phyloP scores from a whole-genome alignment of 2,113 vertebrate species.

The Brienomyrus brachyistius region DNA sequence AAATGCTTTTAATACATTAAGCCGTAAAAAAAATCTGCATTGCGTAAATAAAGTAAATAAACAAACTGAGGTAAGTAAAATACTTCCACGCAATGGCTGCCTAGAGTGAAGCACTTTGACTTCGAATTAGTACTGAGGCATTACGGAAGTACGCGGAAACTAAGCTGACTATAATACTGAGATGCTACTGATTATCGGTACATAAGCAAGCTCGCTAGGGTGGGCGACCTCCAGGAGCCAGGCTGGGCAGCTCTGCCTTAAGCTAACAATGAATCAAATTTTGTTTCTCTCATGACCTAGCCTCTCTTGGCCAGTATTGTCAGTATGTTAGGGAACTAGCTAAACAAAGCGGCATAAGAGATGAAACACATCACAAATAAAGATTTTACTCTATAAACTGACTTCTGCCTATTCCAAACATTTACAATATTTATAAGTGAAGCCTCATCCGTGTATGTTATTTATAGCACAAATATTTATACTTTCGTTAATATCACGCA shows the following conservation, averaged over 20 bases:
- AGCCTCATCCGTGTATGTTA: background rate
- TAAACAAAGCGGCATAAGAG: constrained; percentile 11
- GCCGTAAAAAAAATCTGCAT: background rate
- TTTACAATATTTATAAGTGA: constrained; percentile 3
- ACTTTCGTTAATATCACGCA: background rate
- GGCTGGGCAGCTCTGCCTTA: background rate
- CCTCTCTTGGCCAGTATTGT: background rate
- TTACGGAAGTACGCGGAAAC: background rate
- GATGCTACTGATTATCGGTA: background rate
- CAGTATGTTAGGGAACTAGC: background rate
- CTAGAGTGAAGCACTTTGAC: background rate
- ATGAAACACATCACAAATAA: constrained; percentile 15
- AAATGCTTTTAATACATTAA: background rate
- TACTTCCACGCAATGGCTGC: background rate
- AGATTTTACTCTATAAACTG: constrained; percentile 4
- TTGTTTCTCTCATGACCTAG: background rate
- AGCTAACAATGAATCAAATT: background rate
- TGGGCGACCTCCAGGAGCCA: background rate
- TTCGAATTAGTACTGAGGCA: background rate
- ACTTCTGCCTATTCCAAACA: background rate
- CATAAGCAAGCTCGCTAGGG: background rate
- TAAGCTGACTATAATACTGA: background rate
- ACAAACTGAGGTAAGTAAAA: background rate
- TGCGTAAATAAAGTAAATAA: background rate
- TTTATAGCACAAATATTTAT: constrained; percentile 15